Conservation (phyloP, 1,140 invertebrate genomes). For the Agraylea sexmaculata region DNA sequence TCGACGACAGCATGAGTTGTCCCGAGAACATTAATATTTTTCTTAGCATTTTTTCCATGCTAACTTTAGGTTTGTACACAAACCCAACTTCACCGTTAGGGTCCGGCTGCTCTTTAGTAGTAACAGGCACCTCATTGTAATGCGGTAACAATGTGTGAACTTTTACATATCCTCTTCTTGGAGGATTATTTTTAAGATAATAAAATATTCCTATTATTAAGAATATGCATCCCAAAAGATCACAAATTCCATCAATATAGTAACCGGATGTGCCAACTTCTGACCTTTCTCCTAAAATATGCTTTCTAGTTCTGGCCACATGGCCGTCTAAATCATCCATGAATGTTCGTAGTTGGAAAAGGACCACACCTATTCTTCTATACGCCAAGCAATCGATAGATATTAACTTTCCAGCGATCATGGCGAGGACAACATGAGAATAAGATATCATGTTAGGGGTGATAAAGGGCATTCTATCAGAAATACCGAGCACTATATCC, state of each 20-base stretch:
- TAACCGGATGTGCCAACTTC: slow-evolving; percentile 60
- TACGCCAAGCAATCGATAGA: slow-evolving; percentile 53
- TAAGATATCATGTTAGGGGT: slow-evolving; percentile 69
- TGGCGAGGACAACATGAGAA: slow-evolving; percentile 59
- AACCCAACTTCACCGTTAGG: slow-evolving; percentile 40
- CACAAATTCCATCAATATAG: slow-evolving; percentile 62
- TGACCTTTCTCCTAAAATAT: slow-evolving; percentile 56
- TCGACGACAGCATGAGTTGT: slow-evolving; percentile 57
- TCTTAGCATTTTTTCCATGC: slow-evolving; percentile 47
- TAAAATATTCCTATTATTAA: slow-evolving; percentile 51
- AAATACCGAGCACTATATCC: slow-evolving; percentile 50
- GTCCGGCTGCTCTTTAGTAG: slow-evolving; percentile 37
- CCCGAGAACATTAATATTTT: slow-evolving; percentile 54
- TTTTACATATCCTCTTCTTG: slow-evolving; percentile 52
- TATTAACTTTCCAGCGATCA: slow-evolving; percentile 54
- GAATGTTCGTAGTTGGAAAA: slow-evolving; percentile 66
- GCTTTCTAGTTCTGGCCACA: slow-evolving; percentile 55
- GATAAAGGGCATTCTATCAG: slow-evolving; percentile 46
- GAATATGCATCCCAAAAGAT: slow-evolving; percentile 56
- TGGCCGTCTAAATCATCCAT: slow-evolving; percentile 70
- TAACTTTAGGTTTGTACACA: slow-evolving; percentile 51
- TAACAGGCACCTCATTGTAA: slow-evolving; percentile 37
- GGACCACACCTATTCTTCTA: slow-evolving; percentile 52
- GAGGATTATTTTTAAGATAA: slow-evolving; percentile 56
- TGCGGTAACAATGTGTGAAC: slow-evolving; percentile 38